These are phyloP conservation scores for Diabrotica undecimpunctata DNA, from an alignment of 1,140 invertebrate genomes.

Conservation along the genomic window DNA sequence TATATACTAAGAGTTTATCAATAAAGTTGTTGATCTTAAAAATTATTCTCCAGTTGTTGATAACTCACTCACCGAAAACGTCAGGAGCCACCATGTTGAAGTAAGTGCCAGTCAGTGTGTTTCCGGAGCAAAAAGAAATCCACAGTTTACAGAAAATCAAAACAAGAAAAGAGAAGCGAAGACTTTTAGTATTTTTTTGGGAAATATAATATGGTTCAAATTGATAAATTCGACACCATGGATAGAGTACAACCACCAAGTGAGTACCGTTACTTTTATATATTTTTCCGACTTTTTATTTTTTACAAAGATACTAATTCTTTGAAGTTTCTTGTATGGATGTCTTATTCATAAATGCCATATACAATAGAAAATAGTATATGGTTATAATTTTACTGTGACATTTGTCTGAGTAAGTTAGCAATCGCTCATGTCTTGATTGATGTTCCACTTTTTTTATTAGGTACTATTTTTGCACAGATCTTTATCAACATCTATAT, in stretches of 20 bases:
- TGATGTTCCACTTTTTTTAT: too few relatives aligned
- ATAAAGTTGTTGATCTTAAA: conserved; percentile 3
- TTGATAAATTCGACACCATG: background rate
- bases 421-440: too few relatives aligned
- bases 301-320: too few relatives aligned
- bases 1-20: background rate
- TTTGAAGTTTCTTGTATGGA: too few relatives aligned
- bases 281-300: too few relatives aligned
- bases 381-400: too few relatives aligned
- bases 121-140: background rate
- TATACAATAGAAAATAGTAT: too few relatives aligned
- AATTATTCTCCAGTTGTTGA: conserved; percentile 1
- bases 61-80: background rate
- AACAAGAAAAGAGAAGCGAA: background rate
- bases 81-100: background rate
- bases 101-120: background rate
- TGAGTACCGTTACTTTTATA: background rate
- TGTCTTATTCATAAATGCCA: too few relatives aligned
- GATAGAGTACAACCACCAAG: background rate
- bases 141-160: background rate
- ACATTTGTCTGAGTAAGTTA: too few relatives aligned
- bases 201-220: background rate
- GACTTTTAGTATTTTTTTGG: background rate
- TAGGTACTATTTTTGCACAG: too few relatives aligned
- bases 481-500: too few relatives aligned